phyloP scores from a whole-genome alignment of 2,113 vertebrate genomes.

The Plestiodon gilberti region DNA sequence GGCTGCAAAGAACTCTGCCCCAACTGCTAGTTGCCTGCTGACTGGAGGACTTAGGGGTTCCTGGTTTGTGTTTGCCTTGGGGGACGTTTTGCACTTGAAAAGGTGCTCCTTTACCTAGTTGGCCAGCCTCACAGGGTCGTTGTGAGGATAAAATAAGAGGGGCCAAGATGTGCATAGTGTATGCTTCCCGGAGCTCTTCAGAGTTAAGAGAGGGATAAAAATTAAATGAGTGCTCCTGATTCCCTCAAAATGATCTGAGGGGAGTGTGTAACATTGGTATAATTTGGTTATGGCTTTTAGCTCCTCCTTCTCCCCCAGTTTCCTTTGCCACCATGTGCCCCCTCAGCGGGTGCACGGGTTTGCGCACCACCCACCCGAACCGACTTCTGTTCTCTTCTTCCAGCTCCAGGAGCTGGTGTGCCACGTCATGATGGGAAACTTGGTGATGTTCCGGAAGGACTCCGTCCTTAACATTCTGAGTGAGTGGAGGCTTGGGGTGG shows the following conservation, averaged over 20 bases:
- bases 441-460: conserved; percentile 98
- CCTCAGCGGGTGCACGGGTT: too few relatives aligned
- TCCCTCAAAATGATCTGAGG: not conserved
- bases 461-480: conserved; percentile 96
- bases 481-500: conserved; percentile 68
- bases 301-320: not conserved
- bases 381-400: not conserved
- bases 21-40: too few relatives aligned
- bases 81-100: too few relatives aligned
- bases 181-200: not conserved
- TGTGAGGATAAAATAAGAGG: not conserved
- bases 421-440: conserved; percentile 97
- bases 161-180: not conserved
- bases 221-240: too few relatives aligned
- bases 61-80: too few relatives aligned
- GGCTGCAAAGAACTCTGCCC: too few relatives aligned
- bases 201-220: not conserved
- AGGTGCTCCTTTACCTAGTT: too few relatives aligned
- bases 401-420: conserved; percentile 97
- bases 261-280: too few relatives aligned
- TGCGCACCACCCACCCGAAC: too few relatives aligned
- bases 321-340: not conserved
- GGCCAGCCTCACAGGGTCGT: not conserved
- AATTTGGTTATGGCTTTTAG: not conserved
- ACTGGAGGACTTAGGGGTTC: too few relatives aligned